Percentiles rank a stretch among this genome's conserved stretches.
These are phyloP conservation scores for Cettia cetti DNA, from an alignment of 2,113 vertebrate genomes.

Conservation along the genomic window DNA sequence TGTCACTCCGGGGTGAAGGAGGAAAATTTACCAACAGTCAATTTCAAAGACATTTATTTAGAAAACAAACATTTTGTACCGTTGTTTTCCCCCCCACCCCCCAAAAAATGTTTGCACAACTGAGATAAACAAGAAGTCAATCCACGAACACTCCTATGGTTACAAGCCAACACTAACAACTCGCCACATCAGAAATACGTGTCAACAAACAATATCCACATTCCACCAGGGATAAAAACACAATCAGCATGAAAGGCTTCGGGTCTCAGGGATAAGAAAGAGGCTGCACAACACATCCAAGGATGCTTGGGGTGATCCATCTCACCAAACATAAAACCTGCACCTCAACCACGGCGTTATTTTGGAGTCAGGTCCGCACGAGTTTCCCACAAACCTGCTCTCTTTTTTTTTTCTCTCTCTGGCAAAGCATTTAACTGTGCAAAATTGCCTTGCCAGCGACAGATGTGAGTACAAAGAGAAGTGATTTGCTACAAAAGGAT, in stretches of 20 bases:
- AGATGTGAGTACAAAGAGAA: conserved; percentile 14
- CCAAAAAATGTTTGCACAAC: not conserved
- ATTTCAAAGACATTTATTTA: not conserved
- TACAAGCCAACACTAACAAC: not conserved
- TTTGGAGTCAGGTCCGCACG: not conserved
- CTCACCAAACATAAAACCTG: not conserved
- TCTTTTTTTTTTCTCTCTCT: not conserved
- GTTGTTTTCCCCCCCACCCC: not conserved
- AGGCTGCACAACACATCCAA: not conserved
- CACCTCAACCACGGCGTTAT: rapidly evolving
- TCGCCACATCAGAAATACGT: not conserved
- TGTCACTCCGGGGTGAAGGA: not conserved
- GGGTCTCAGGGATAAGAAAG: not conserved
- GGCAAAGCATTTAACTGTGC: not conserved
- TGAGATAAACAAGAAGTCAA: not conserved
- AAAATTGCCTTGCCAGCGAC: not conserved
- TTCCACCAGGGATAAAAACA: not conserved
- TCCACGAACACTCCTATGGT: not conserved
- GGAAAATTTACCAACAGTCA: not conserved
- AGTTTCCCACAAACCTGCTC: not conserved
- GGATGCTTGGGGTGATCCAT: not conserved
- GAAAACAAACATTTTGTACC: not conserved
- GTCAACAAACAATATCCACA: conserved; percentile 31
- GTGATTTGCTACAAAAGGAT: not conserved
- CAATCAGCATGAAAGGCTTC: not conserved